These are phyloP conservation scores for Pelusios castaneus DNA, from an alignment of 2,113 vertebrate species.

Conservation along the genomic window DNA sequence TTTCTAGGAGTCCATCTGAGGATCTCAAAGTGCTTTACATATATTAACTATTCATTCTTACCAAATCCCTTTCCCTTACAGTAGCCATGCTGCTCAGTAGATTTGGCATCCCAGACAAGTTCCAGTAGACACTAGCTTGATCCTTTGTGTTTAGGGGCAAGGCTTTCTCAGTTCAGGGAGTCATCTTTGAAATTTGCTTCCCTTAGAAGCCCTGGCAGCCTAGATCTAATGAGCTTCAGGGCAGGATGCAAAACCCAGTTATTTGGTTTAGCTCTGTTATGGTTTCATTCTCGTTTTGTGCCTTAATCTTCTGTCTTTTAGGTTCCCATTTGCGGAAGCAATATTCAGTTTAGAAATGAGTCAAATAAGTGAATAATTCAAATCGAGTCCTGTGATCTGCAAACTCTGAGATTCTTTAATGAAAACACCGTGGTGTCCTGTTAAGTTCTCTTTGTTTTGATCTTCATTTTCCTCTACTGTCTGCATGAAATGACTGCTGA, in stretches of 20 bases:
- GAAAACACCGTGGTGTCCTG: background rate
- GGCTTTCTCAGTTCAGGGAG: background rate
- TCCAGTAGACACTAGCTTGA: background rate
- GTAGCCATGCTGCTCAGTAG: background rate
- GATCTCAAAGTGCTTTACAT: background rate
- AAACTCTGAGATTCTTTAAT: constrained; percentile 9
- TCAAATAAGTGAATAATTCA: background rate
- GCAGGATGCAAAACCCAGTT: background rate
- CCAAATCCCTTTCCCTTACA: fast-evolving
- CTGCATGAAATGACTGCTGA: background rate
- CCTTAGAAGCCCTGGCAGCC: background rate
- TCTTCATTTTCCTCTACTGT: background rate
- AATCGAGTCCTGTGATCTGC: background rate
- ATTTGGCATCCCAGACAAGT: fast-evolving
- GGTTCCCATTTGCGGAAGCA: background rate
- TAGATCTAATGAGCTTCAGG: background rate
- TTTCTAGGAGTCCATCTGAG: background rate
- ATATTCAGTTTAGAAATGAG: background rate
- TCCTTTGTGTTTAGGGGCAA: background rate
- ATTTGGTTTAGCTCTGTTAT: background rate
- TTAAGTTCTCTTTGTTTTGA: background rate
- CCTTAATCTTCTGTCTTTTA: background rate
- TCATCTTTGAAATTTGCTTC: background rate
- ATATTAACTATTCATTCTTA: background rate
- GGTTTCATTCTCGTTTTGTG: background rate